Conservation (phyloP, 1,140 invertebrate species). For the Pogonomyrmex barbatus region DNA sequence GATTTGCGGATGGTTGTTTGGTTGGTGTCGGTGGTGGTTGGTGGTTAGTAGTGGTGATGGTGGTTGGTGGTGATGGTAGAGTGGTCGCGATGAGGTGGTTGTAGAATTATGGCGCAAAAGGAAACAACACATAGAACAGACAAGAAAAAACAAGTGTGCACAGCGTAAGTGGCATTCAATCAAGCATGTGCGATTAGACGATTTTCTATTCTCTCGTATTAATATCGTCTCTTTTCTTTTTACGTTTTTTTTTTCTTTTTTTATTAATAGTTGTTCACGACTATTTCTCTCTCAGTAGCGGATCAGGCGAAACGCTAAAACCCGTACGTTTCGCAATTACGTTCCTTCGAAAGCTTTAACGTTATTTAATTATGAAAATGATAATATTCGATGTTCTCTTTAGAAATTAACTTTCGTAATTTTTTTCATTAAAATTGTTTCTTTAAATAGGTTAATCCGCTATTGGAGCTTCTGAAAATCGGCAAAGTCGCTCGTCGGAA, state of each 20-base stretch:
- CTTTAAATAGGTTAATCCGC: slow-evolving; percentile 8
- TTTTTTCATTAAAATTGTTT: background rate
- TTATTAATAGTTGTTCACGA: no score
- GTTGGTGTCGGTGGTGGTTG: slow-evolving; percentile 77
- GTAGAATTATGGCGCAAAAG: slow-evolving; percentile 82
- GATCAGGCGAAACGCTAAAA: background rate
- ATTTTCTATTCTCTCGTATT: slow-evolving; percentile 31
- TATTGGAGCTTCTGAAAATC: slow-evolving; percentile 15
- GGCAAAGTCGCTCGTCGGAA: slow-evolving; percentile 20
- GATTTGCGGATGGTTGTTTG: slow-evolving; percentile 64
- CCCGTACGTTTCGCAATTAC: background rate
- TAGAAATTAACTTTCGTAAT: background rate
- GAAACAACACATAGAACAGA: slow-evolving; percentile 87
- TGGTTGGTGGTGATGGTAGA: slow-evolving; percentile 63
- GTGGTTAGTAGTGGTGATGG: slow-evolving; percentile 73
- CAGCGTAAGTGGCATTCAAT: slow-evolving; percentile 85
- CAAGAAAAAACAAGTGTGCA: slow-evolving; percentile 84
- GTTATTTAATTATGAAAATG: background rate
- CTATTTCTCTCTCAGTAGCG: background rate
- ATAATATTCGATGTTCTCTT: background rate
- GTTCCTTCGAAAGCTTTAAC: background rate
- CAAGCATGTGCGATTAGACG: slow-evolving; percentile 80
- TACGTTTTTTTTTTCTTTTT: slow-evolving; percentile 2
- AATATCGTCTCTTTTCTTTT: slow-evolving; percentile 13
- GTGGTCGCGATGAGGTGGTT: slow-evolving; percentile 80